Base-by-base conservation (phyloP, 2,888 invertebrate genomes). In the Caenorhabditis doughertyi region DNA sequence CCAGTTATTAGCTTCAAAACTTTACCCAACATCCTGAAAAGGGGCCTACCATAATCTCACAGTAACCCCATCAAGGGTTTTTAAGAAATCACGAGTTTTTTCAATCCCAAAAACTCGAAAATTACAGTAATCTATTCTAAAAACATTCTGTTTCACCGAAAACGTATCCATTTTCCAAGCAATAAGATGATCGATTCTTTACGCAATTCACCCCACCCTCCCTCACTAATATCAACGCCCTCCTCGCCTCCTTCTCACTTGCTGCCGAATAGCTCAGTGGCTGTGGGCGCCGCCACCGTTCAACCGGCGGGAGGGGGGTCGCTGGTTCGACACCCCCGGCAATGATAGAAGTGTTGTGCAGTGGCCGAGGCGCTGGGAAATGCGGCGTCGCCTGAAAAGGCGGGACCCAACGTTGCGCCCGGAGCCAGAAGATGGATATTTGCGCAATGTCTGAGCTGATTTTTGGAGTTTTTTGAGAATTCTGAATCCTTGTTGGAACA, bases 361-460 rank as follows among this genome's bases (percentile, higher is more conserved):
- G 53, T 53, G 79, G 9, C 79, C 79, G 79, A 79, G 79, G 79
- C 60, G 35, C 16, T 53, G 21, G 72, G 60, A 64, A 11, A 11
- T 25, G 65, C 32, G 64, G 42, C 39, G 79, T 79, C 55, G 72
- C 67, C 79, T 72, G 79, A 79, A 16, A 79, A 64, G 79, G 67
- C 72, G 42, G 55, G 27, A 79, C 79, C 79, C 79, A 73, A 79
- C 79, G 65, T 64, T 56, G 62, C 72, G 58, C 53, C 67, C 29
- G 25, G 47, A 35, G 67, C 65, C 72, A 79, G 67, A 73, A 60
- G 79, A 79, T 73, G 79, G 79, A 79, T n/a, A 23, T 27, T 60
- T 53, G 72, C 67, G 60, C 72, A 73, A 67, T 53, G 80, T 72
- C 80, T 80, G 80, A 80, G 80, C 80, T 60, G 21, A 56, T 55